phyloP scores from a whole-genome alignment of 2,113 vertebrate genomes.

The Mellivora capensis region DNA sequence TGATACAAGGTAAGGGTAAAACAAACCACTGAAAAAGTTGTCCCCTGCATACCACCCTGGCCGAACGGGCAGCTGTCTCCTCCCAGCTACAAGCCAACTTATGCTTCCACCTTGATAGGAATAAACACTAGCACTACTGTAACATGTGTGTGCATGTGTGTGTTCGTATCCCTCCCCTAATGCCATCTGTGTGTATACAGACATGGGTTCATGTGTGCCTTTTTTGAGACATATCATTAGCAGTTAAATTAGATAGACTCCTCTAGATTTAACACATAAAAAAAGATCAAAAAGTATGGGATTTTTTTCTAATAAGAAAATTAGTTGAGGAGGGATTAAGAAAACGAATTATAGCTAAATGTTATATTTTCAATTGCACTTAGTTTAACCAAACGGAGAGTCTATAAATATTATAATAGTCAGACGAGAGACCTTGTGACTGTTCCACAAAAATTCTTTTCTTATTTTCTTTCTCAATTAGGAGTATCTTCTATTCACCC shows the following conservation, averaged over 20 bases:
- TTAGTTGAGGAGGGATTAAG: neutral
- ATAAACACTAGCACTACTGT: neutral
- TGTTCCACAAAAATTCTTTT: slow-evolving; percentile 24
- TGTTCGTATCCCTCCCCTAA: neutral
- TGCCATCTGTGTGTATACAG: neutral
- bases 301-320: neutral
- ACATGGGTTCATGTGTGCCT: neutral
- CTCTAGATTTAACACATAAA: neutral
- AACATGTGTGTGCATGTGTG: neutral
- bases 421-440: neutral
- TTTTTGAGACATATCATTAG: neutral
- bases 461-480: slow-evolving; percentile 28
- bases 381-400: slow-evolving; percentile 15
- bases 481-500: slow-evolving; percentile 30
- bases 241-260: neutral
- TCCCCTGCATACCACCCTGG: neutral
- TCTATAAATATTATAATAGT: slow-evolving; percentile 36
- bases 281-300: neutral
- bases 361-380: slow-evolving; percentile 43
- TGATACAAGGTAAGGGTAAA: neutral
- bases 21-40: neutral
- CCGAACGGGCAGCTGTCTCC: neutral
- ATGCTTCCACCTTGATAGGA: neutral
- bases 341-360: slow-evolving; percentile 22
- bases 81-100: neutral